Evolutionary conservation across 2,888 invertebrate genomes (phyloP).

Genomic region (Tetragonisca angustula): DNA sequence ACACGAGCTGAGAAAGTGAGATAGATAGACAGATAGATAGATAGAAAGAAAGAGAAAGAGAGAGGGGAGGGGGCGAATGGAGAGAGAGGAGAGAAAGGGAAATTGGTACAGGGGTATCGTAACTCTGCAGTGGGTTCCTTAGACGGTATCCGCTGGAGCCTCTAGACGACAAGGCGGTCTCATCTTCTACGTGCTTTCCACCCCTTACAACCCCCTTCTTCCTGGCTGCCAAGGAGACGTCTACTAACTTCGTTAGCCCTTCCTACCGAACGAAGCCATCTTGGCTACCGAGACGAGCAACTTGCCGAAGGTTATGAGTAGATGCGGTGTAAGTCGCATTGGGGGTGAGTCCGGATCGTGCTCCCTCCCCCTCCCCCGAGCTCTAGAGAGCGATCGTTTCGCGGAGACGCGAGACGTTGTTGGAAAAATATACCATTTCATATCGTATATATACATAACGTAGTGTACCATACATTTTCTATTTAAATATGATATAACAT

Average conservation of each 20-base stretch:
- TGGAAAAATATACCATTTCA: not conserved
- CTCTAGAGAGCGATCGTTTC: conserved; percentile 26
- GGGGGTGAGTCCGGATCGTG: conserved; percentile 60
- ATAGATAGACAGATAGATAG: not conserved
- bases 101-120: conserved; percentile 41
- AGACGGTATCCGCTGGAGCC: conserved; percentile 64
- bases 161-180: conserved; percentile 69
- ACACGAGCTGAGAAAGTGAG: not conserved
- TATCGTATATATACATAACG: not conserved
- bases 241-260: conserved; percentile 82
- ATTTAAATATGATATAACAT: not conserved
- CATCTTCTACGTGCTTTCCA: conserved; percentile 65
- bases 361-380: not conserved
- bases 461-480: not conserved
- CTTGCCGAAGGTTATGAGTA: conserved; percentile 68
- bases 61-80: not conserved
- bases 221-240: conserved; percentile 77
- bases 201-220: conserved; percentile 64
- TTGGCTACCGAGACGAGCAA: conserved; percentile 77
- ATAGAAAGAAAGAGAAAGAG: conserved; percentile 8
- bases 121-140: conserved; percentile 58
- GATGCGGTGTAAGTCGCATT: conserved; percentile 67
- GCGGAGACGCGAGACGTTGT: not conserved
- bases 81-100: conserved; percentile 27
- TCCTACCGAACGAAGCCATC: conserved; percentile 80